Base-by-base conservation (phyloP, 2,888 invertebrate species). In the Lysandra coridon region DNA sequence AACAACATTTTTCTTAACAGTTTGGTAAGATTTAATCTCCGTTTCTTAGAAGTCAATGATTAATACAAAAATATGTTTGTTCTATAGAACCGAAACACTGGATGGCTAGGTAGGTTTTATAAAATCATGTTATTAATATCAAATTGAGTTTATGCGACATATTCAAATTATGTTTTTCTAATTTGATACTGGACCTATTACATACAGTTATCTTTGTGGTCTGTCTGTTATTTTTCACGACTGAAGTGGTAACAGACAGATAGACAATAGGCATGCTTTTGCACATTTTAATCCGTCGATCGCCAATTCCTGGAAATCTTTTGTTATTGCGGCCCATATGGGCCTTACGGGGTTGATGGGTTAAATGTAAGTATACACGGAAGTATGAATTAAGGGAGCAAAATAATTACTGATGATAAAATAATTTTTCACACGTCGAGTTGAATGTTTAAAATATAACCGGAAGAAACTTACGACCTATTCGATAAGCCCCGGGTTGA, bases 1-100 rank as follows among this genome's bases (percentile, higher is more conserved):
- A 85, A 88, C 88, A 88, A 88, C 85, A 85, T 87, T 89, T 89
- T 88, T 87, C 88, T 86, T 87, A 85, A 85, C 86, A 87, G 86
- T 87, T 86, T 84, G 85, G 82, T 73, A 74, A 44, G 44, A 40
- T 40, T 74, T 44, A 74, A 69, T 69, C 30, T 33, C 69, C 69
- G 69, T 37, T 37, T 69, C 14, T 69, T 69, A 69, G 33, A 69
- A 17, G 33, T 69, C 33, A 14, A 37, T 14, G 69, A 69, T 33
- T 12, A 33, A 30, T 33, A 69, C 14, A 12, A 33, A 33, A 33
- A 14, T 14, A 33, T 33, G 64, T 64, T 64, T 23, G 23, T 10
- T 62, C 10, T 30, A 10, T 12, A 69, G 64, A 14, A 69, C 14
- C 57, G 17, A 33, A 5, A 69, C 69, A 4, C 33, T 23, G 30